These are phyloP conservation scores for Caenorhabditis sulstoni DNA, from an alignment of 2,888 invertebrate genomes.

Conservation along the genomic window DNA sequence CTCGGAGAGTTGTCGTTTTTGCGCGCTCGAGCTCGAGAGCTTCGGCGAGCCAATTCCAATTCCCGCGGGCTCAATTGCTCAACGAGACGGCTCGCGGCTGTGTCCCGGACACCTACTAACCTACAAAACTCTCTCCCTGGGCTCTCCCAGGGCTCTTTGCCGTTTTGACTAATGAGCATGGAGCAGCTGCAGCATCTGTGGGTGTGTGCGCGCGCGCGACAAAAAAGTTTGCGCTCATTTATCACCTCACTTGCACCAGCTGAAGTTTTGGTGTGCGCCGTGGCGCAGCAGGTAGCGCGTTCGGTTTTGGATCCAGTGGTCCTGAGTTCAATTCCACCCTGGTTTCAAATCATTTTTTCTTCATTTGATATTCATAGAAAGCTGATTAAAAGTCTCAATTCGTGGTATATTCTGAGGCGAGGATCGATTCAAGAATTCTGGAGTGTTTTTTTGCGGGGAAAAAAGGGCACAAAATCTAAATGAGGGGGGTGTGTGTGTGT, in stretches of 20 bases:
- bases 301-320: too few relatives aligned
- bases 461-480: too few relatives aligned
- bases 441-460: too few relatives aligned
- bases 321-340: too few relatives aligned
- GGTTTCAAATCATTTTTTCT: conserved; percentile 4
- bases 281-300: too few relatives aligned
- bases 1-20: too few relatives aligned
- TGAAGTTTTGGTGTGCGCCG: too few relatives aligned
- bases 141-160: conserved; percentile 5
- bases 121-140: conserved; percentile 40
- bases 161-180: conserved; percentile 52
- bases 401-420: too few relatives aligned
- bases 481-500: too few relatives aligned
- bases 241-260: too few relatives aligned
- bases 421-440: conserved; percentile 37
- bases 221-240: conserved; percentile 12
- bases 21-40: too few relatives aligned
- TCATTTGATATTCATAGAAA: conserved; percentile 55
- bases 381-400: conserved; percentile 5
- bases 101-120: conserved; percentile 55
- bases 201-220: conserved; percentile 24
- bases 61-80: conserved; percentile 52
- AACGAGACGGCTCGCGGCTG: conserved; percentile 23
- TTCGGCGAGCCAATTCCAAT: too few relatives aligned
- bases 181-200: conserved; percentile 17